A percentile compares a stretch with the other conserved stretches of the same genome.
These are phyloP conservation scores for Lasioglossum zephyrum DNA, from an alignment of 2,888 invertebrate species.

Conservation along the genomic window DNA sequence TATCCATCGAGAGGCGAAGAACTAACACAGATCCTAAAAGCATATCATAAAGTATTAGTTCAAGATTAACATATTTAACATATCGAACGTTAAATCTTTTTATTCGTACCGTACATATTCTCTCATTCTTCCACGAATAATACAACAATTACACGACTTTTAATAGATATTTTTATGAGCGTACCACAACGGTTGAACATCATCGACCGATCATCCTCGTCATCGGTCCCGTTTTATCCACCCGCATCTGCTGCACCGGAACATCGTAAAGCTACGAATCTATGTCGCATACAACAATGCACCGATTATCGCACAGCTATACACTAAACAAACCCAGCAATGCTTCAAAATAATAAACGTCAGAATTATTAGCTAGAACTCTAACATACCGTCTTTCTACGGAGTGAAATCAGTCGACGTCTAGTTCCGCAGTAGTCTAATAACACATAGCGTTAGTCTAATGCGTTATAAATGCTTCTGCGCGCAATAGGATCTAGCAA, in stretches of 20 bases:
- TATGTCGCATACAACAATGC: background rate
- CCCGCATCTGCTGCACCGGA: conserved; percentile 41
- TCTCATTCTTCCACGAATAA: background rate
- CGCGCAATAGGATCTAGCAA: background rate
- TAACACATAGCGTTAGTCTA: conserved; percentile 1
- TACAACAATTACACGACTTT: background rate
- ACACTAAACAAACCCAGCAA: background rate
- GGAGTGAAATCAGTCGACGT: background rate
- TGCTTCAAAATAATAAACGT: background rate
- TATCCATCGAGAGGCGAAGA: background rate
- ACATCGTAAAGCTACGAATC: conserved; percentile 23
- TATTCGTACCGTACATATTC: background rate
- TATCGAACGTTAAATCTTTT: background rate
- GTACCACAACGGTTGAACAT: background rate
- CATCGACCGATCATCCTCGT: conserved; percentile 8
- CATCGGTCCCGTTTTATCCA: conserved; percentile 36
- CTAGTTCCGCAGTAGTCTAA: background rate
- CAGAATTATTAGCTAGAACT: background rate
- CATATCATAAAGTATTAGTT: background rate
- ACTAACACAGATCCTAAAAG: background rate
- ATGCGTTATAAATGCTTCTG: conserved; percentile 34
- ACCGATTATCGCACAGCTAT: background rate
- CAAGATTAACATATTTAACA: background rate
- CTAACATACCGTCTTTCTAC: background rate
- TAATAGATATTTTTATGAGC: background rate